Percentiles rank a stretch among this genome's conserved stretches.
Conservation (phyloP, 2,797 vertebrate species). For the Echiichthys vipera region DNA sequence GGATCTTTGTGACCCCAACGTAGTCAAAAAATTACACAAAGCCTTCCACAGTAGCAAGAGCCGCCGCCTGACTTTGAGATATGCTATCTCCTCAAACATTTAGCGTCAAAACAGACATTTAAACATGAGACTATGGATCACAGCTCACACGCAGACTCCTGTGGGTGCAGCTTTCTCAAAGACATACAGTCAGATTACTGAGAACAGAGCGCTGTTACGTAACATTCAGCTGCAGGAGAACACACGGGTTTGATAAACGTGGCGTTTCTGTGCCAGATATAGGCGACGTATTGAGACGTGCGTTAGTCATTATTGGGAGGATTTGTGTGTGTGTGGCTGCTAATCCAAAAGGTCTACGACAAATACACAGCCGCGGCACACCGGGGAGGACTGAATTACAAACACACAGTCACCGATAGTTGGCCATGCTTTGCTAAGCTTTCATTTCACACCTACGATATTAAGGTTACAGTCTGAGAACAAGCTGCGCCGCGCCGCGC, state of each 20-base stretch:
- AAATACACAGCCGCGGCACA: slow-evolving; percentile 43
- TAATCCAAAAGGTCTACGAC: slow-evolving; percentile 56
- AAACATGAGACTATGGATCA: slow-evolving; percentile 26
- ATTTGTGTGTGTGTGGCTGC: slow-evolving; percentile 53
- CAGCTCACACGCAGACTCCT: slow-evolving; percentile 28
- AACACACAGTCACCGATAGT: slow-evolving; percentile 40
- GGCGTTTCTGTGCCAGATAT: slow-evolving; percentile 30
- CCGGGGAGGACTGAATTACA: slow-evolving; percentile 42
- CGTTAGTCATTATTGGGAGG: slow-evolving; percentile 38
- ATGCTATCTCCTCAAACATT: slow-evolving; percentile 8
- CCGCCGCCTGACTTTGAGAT: not conserved
- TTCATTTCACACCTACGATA: slow-evolving; percentile 58
- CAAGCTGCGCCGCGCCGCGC: slow-evolving; percentile 26
- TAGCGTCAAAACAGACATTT: slow-evolving; percentile 10
- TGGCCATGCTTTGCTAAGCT: slow-evolving; percentile 62
- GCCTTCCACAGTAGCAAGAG: not conserved
- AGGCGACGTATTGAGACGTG: slow-evolving; percentile 27
- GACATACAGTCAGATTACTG: slow-evolving; percentile 17
- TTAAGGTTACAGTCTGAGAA: slow-evolving; percentile 58
- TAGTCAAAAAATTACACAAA: not conserved
- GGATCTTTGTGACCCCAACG: not conserved
- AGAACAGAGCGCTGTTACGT: slow-evolving; percentile 43
- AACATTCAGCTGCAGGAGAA: slow-evolving; percentile 48
- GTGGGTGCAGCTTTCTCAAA: slow-evolving; percentile 25
- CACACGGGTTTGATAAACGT: slow-evolving; percentile 37